A percentile compares a stretch with the other conserved stretches of the same genome.
Conservation (phyloP, 1,140 invertebrate species). For the Dryas iulia region DNA sequence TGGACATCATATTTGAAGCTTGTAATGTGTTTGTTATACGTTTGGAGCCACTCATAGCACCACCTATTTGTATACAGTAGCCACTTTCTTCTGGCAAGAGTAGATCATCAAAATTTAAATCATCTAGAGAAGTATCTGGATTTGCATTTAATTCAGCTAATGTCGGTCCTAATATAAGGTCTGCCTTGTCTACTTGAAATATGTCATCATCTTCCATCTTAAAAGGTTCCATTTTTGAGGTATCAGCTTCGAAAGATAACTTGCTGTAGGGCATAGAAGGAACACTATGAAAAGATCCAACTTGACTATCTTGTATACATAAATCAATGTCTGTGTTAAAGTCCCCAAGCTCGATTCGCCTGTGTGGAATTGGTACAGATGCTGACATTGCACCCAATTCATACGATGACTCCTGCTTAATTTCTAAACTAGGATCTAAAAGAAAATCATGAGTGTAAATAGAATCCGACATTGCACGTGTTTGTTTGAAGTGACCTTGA, state of each 20-base stretch:
- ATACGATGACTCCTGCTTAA: slow-evolving; percentile 78
- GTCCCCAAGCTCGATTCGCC: slow-evolving; percentile 76
- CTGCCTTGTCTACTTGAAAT: slow-evolving; percentile 93
- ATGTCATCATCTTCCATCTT: slow-evolving; percentile 94
- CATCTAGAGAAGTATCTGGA: slow-evolving; percentile 89
- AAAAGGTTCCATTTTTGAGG: slow-evolving; percentile 83
- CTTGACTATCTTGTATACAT: slow-evolving; percentile 71
- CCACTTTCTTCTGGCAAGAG: slow-evolving; percentile 86
- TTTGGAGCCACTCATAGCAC: slow-evolving; percentile 73
- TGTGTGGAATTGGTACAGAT: slow-evolving; percentile 82
- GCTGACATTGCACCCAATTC: slow-evolving; percentile 75
- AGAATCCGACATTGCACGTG: slow-evolving; percentile 82
- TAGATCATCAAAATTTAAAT: slow-evolving; percentile 92
- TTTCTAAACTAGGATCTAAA: slow-evolving; percentile 76
- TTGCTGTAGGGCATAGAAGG: slow-evolving; percentile 73
- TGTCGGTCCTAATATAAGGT: slow-evolving; percentile 91
- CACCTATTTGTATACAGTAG: slow-evolving; percentile 73
- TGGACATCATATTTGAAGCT: slow-evolving; percentile 63
- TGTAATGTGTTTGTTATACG: slow-evolving; percentile 67
- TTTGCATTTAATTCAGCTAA: slow-evolving; percentile 93
- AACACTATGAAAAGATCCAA: slow-evolving; percentile 71
- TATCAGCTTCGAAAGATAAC: slow-evolving; percentile 65
- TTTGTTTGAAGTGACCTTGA: slow-evolving; percentile 73
- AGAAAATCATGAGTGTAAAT: slow-evolving; percentile 81
- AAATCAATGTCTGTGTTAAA: slow-evolving; percentile 80